These are phyloP conservation scores for Atta cephalotes DNA, from an alignment of 1,140 invertebrate species.

Conservation along the genomic window DNA sequence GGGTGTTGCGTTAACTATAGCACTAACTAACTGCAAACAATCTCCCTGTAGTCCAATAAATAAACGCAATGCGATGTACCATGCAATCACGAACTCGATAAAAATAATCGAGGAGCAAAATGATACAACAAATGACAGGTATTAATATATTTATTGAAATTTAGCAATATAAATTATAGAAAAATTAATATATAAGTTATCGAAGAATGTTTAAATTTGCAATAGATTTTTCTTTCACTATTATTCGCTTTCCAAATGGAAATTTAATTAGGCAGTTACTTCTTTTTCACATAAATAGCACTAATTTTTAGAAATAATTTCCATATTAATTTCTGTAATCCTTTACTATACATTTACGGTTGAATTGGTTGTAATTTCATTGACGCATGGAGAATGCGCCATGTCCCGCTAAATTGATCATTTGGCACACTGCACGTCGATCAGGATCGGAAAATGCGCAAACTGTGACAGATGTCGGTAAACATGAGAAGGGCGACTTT, in stretches of 20 bases:
- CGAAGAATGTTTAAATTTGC: neutral
- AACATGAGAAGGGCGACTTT: constrained; percentile 83
- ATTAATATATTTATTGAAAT: neutral
- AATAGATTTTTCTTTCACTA: neutral
- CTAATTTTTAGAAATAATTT: neutral
- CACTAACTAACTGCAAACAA: constrained; percentile 69
- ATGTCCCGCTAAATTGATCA: constrained; percentile 56
- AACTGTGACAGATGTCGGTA: constrained; percentile 84
- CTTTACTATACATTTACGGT: neutral
- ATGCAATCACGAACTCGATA: constrained; percentile 21
- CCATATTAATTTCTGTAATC: constrained; percentile 15
- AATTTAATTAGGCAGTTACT: neutral
- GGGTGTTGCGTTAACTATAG: constrained; percentile 52
- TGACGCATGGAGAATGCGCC: constrained; percentile 26
- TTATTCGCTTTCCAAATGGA: neutral
- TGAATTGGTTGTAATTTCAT: constrained; percentile 18
- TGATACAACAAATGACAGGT: neutral
- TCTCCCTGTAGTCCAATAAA: constrained; percentile 47
- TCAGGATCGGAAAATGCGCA: constrained; percentile 66
- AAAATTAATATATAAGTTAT: neutral
- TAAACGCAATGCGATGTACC: constrained; percentile 29
- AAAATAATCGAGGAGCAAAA: constrained; percentile 22
- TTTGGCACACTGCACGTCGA: constrained; percentile 53
- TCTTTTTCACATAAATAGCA: neutral
- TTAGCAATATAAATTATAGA: neutral